phyloP scores from a whole-genome alignment of 2,113 vertebrate species.

The Ondatra zibethicus region DNA sequence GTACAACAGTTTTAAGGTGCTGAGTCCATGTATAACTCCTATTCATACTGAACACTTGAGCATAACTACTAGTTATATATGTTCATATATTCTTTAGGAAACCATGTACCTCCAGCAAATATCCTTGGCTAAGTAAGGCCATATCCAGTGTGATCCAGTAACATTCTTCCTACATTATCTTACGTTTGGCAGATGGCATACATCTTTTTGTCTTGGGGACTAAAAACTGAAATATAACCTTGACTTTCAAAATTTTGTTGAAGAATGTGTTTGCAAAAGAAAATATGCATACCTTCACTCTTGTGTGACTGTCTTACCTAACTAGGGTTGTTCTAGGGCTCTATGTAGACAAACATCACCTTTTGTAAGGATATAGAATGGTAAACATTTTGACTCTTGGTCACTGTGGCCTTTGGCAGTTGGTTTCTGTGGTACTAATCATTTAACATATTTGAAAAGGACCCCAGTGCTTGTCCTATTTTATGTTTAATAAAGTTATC shows the following conservation, averaged over 20 bases:
- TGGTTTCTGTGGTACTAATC: constrained; percentile 47
- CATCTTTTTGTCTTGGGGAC: background rate
- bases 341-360: background rate
- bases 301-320: background rate
- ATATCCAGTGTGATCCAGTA: background rate
- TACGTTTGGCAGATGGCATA: background rate
- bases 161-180: background rate
- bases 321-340: background rate
- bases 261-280: constrained; percentile 1
- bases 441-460: constrained; percentile 54
- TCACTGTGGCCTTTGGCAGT: background rate
- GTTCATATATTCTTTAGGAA: background rate
- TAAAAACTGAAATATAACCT: background rate
- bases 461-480: constrained; percentile 40
- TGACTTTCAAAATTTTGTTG: background rate
- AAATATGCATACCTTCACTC: background rate
- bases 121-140: background rate
- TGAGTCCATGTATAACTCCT: background rate
- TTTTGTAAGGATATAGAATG: constrained; percentile 22
- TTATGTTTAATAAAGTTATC: constrained; percentile 69
- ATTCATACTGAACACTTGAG: background rate
- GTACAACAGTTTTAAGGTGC: background rate
- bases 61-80: fast-evolving
- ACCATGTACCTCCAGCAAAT: background rate
- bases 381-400: constrained; percentile 19